Conservation (phyloP, 1,140 invertebrate genomes). For the Temnothorax nylanderi region DNA sequence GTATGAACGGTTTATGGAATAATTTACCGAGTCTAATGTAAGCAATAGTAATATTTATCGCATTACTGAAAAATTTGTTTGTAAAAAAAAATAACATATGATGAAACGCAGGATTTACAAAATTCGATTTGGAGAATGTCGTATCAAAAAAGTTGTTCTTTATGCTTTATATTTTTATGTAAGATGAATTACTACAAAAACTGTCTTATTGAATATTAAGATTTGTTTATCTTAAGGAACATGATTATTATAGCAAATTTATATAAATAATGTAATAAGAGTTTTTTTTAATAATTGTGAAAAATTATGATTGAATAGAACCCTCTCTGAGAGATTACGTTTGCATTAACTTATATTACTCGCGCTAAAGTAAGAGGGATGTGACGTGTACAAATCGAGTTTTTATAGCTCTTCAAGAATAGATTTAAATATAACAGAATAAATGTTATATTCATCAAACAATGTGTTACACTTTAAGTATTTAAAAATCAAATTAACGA, state of each 20-base stretch:
- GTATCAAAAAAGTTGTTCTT: background rate
- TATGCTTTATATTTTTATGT: background rate
- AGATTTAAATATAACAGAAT: background rate
- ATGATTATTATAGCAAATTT: background rate
- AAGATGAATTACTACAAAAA: background rate
- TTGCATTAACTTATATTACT: slow-evolving; percentile 8
- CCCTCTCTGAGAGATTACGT: background rate
- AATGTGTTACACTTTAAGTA: background rate
- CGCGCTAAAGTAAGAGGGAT: background rate
- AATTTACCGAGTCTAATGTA: background rate
- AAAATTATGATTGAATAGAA: background rate
- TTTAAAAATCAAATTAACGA: background rate
- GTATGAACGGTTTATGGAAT: slow-evolving; percentile 36
- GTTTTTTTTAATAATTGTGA: background rate
- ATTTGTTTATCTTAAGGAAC: background rate
- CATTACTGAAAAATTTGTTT: background rate
- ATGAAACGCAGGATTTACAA: background rate
- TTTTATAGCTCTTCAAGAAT: background rate
- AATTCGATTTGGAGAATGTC: background rate
- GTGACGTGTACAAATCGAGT: background rate
- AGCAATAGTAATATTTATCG: slow-evolving; percentile 22
- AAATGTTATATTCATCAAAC: background rate
- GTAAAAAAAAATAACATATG: background rate
- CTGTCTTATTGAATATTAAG: background rate
- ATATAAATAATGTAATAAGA: background rate